Evolutionary conservation across 2,113 vertebrate genomes (phyloP).

Genomic region (Sitta europaea): DNA sequence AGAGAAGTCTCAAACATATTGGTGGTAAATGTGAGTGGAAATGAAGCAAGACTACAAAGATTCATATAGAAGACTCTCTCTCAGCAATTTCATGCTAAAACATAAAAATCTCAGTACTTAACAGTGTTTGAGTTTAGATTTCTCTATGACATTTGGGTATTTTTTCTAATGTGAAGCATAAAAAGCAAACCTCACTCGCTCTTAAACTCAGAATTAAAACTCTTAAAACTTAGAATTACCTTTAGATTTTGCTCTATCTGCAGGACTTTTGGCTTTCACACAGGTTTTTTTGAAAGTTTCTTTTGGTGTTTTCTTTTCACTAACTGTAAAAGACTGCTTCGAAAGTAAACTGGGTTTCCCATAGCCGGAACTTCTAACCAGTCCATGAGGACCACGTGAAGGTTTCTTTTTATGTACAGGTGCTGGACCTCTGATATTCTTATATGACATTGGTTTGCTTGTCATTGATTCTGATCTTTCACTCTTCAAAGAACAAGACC

Average conservation of each 20-base stretch:
- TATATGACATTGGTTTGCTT: constrained; percentile 34
- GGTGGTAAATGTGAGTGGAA: neutral
- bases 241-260: constrained; percentile 70
- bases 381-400: constrained; percentile 25
- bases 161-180: neutral
- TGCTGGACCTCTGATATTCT: constrained; percentile 61
- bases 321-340: constrained; percentile 51
- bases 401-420: constrained; percentile 66
- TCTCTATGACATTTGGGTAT: accelerated
- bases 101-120: neutral
- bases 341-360: constrained; percentile 62
- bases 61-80: neutral
- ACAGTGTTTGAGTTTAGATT: neutral
- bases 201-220: neutral
- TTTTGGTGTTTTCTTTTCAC: constrained; percentile 68
- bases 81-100: neutral
- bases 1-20: neutral
- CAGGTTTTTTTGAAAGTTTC: constrained; percentile 49
- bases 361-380: constrained; percentile 75
- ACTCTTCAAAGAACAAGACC: constrained; percentile 18
- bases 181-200: neutral
- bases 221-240: constrained; percentile 52
- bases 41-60: neutral
- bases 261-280: constrained; percentile 52
- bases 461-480: neutral